Base-by-base conservation (phyloP, 2,888 invertebrate genomes). In the Stegophylla sp. region DNA sequence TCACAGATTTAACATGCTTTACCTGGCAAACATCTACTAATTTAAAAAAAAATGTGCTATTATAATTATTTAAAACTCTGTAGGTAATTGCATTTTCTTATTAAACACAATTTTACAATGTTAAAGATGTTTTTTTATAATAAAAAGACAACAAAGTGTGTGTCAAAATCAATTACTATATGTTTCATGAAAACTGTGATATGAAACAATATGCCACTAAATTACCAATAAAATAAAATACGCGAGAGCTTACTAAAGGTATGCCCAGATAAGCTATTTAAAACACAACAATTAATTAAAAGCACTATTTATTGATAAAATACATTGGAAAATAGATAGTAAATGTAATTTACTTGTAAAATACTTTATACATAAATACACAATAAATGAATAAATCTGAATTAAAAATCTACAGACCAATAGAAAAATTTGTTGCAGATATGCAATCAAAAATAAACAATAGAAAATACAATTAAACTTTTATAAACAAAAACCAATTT, bases 241-340 rank as follows among this genome's bases (percentile, higher is more conserved):
- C n/a, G n/a, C n/a, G 4, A 17, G 23, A 15, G 9, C 9, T 10
- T 61, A 59, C 17, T 17, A 23, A 34, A 9, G 23, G 10, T 72
- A 72, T 56, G 26, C 15, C 3, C 20, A 20, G 28, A 74, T 45
- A 71, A 10, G 7, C 34, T 34, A 56, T 59, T n/a, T 73, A 59
- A 20, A 74, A 74, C n/a, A 59, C 28, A 74, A 74, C 28, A 63
- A 28, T 61, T 9, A 74, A 74, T 48, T 63, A 3, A 28, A 73
- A 59, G 43, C 20, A 48, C 13, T 28, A 26, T 23, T 51, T 74
- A 74, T 74, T 74, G 15, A 63, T 74, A 63, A 63, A 74, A 72
- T 17, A 28, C 20, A 48, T 1, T 69, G 53, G 34, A 53, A 71
- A 71, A 71, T 56, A 45, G 48, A 45, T 45, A 61, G 9, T 45